Evolutionary conservation across 2,888 invertebrate genomes (phyloP).

Genomic region (Serrognathus titanus): DNA sequence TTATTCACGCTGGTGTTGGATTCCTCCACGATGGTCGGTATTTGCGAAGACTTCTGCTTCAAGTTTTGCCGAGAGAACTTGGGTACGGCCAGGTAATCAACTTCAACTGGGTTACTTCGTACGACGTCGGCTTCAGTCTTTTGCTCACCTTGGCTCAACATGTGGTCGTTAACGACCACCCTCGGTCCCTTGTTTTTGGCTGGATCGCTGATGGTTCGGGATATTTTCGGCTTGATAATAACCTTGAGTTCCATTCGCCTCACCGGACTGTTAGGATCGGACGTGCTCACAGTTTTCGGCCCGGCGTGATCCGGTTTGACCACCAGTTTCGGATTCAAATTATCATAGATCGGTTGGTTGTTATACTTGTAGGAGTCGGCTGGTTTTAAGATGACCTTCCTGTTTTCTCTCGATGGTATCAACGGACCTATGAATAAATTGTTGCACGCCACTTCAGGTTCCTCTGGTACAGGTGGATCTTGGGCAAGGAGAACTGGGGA

Average conservation of each 20-base stretch:
- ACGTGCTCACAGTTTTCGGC: constrained; percentile 53
- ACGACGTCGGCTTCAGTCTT: constrained; percentile 3
- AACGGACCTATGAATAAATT: constrained; percentile 56
- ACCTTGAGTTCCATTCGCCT: constrained; percentile 56
- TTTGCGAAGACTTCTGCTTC: constrained; percentile 38
- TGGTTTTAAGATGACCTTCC: constrained; percentile 24
- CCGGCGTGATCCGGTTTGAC: constrained; percentile 13
- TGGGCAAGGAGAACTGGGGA: constrained; percentile 52
- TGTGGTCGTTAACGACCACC: constrained; percentile 15
- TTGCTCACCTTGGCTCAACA: constrained; percentile 3
- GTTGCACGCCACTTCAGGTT: constrained; percentile 53
- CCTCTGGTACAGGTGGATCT: constrained; percentile 49
- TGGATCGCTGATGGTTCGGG: constrained; percentile 37
- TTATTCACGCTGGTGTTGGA: constrained; percentile 33
- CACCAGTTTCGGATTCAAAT: constrained; percentile 26
- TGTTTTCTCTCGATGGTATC: constrained; percentile 46
- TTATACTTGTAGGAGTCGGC: constrained; percentile 29
- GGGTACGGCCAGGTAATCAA: not conserved
- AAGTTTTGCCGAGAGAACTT: not conserved
- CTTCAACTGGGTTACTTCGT: not conserved
- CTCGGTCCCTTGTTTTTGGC: constrained; percentile 22
- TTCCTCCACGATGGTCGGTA: constrained; percentile 41
- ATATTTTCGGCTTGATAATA: constrained; percentile 58
- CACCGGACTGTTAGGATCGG: constrained; percentile 48
- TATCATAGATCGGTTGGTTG: constrained; percentile 41